Percentiles rank a stretch among this genome's conserved stretches.
Conservation (phyloP, 2,888 invertebrate genomes). For the Tachina fera region DNA sequence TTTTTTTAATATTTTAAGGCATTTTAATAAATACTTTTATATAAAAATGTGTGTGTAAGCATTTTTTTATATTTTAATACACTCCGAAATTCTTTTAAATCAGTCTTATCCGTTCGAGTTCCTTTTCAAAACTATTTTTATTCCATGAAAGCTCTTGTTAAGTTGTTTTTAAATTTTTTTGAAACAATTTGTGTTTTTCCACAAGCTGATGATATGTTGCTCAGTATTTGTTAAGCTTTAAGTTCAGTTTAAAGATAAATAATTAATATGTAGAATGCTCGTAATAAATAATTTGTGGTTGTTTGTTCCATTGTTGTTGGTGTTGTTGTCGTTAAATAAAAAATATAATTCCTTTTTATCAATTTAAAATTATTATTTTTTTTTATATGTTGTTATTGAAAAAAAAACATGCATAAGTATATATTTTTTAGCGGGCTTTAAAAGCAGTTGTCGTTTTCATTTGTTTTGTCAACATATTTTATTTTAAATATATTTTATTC, state of each 20-base stretch:
- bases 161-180: neutral
- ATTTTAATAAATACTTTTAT: conserved; percentile 10
- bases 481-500: conserved; percentile 14
- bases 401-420: conserved; percentile 33
- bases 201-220: conserved; percentile 19
- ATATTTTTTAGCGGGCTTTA: conserved; percentile 65
- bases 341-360: conserved; percentile 67
- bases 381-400: conserved; percentile 12
- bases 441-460: conserved; percentile 45
- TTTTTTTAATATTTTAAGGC: conserved; percentile 11
- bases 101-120: conserved; percentile 71
- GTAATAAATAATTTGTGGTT: conserved; percentile 53
- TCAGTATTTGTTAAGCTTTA: conserved; percentile 45
- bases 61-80: conserved; percentile 31
- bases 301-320: conserved; percentile 42
- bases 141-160: conserved; percentile 22
- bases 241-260: conserved; percentile 65
- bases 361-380: conserved; percentile 60
- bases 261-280: conserved; percentile 32
- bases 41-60: neutral
- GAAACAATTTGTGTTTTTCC: neutral
- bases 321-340: conserved; percentile 47
- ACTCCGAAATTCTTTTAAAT: conserved; percentile 57
- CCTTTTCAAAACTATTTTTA: conserved; percentile 66
- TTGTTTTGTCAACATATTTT: conserved; percentile 49